Base-by-base conservation (phyloP, 2,888 invertebrate genomes). In the Macrosiphum euphorbiae region DNA sequence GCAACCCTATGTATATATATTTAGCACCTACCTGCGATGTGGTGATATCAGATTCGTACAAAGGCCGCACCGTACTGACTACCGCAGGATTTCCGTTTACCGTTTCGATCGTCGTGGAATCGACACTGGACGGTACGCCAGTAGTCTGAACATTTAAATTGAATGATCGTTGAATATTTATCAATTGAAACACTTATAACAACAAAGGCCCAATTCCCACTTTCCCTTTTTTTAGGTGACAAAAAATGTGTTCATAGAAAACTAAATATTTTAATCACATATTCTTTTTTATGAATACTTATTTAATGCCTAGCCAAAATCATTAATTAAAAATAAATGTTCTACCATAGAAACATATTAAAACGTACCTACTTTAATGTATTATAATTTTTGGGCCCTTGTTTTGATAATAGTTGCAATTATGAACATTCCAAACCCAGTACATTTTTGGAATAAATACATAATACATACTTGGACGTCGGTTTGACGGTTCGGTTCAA, bases 11-110 rank as follows among this genome's bases (percentile, higher is more conserved):
- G n/a, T n/a, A 52, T 10, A 11, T 78, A 50, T 20, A 35, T 20
- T 78, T 78, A 78, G 78, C 20, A 50, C 84, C 1, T 61, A 92
- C 92, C 88, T 89, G 87, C 20, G 50, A 28, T 35, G 92, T 92
- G 3, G 92, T 67, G 4, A n/a, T 13, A 7, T 13, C 44, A 47
- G 87, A 35, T 50, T 61, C 87, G 47, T 58, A 78, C 44, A 1
- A 52, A 0, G 92, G 28, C 1, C 16, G 67, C n/a, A 88, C n/a
- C n/a, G n/a, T 47, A n/a, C 44, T 86, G n/a, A 26, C 41, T 1
- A 28, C 41, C 7, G 3, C 44, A 11, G 24, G n/a, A 24, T 61
- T n/a, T 35, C 61, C 61, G 28, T 61, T 47, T 3, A 41, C 20
- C 28, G 84, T 44, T 78, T 20, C 26, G 44, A 91, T 85, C 1